Base-by-base conservation (phyloP, 2,888 invertebrate genomes). In the Cataglyphis livida region DNA sequence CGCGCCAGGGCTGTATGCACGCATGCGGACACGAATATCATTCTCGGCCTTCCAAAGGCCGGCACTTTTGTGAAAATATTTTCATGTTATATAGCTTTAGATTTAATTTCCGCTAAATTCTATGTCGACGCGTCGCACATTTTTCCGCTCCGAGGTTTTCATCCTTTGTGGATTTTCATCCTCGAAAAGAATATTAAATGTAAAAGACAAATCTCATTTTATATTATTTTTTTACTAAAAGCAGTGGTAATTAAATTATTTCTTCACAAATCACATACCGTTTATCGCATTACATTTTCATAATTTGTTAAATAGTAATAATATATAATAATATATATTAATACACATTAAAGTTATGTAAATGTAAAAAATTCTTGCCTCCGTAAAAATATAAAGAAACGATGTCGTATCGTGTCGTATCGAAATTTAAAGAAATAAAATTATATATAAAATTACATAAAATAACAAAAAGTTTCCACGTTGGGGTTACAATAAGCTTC, bases 41-140 rank as follows among this genome's bases (percentile, higher is more conserved):
- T 35, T 32, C 44, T 18, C 38, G 18, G 21, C 57, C 41, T 70
- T 57, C 70, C 25, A 25, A 79, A 57, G 51, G 12, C 41, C 21
- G 7, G 12, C 12, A 44, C 9, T 71, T 59, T 25, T 71, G 28
- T 70, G 12, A 71, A 79, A 79, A 71, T 71, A 59, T 71, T 71
- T 79, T 79, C 25, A 44, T 59, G 9, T 70, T 21, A 18, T 44
- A 59, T 15, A 35, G 21, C 35, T 41, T 71, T 25, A 59, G 21
- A 44, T 79, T 71, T 71, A 79, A 79, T 79, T 79, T 64, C 25
- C 3, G 44, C 21, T 35, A 59, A 68, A 79, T 71, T 59, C 21
- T 25, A 18, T 4, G 41, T 44, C 25, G 21, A 28, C 28, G 44
- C 4, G 57, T 61, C 38, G 32, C 41, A 44, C 59, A 71, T 71